Evolutionary conservation across 2,888 invertebrate genomes (phyloP).

Genomic region (Horisme vitalbata): DNA sequence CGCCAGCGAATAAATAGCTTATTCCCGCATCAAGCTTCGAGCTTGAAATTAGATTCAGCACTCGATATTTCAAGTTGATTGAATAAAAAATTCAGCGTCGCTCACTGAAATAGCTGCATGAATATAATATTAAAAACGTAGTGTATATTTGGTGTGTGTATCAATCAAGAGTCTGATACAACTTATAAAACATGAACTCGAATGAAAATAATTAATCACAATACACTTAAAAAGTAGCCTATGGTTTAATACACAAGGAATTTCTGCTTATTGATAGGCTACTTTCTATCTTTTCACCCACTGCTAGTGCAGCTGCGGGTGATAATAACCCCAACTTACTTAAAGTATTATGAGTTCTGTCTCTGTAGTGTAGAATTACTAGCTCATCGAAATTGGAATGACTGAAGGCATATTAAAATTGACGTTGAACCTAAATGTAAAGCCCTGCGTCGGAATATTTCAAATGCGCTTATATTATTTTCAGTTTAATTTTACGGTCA

Average conservation of each 20-base stretch:
- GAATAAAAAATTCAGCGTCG: slow-evolving; percentile 46
- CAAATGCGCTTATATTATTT: slow-evolving; percentile 3
- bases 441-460: slow-evolving; percentile 24
- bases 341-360: too few relatives aligned
- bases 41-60: slow-evolving; percentile 47
- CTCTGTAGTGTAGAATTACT: background rate
- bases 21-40: background rate
- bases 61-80: slow-evolving; percentile 54
- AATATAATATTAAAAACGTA: background rate
- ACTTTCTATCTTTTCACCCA: too few relatives aligned
- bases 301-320: too few relatives aligned
- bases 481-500: background rate
- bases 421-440: slow-evolving; percentile 34
- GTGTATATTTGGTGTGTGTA: too few relatives aligned
- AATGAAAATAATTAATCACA: too few relatives aligned
- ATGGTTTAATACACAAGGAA: too few relatives aligned
- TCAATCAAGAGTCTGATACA: too few relatives aligned
- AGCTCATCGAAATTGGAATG: slow-evolving; percentile 30
- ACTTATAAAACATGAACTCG: too few relatives aligned
- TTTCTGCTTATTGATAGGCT: too few relatives aligned
- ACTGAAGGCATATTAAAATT: slow-evolving; percentile 41
- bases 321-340: too few relatives aligned
- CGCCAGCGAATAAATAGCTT: slow-evolving; percentile 2
- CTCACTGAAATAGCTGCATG: slow-evolving; percentile 26
- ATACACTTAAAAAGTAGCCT: too few relatives aligned